Evolutionary conservation across 1,140 invertebrate genomes (phyloP), one percentile per base, ranked within the genome.

Genomic region (Dreissena rostriformis): DNA sequence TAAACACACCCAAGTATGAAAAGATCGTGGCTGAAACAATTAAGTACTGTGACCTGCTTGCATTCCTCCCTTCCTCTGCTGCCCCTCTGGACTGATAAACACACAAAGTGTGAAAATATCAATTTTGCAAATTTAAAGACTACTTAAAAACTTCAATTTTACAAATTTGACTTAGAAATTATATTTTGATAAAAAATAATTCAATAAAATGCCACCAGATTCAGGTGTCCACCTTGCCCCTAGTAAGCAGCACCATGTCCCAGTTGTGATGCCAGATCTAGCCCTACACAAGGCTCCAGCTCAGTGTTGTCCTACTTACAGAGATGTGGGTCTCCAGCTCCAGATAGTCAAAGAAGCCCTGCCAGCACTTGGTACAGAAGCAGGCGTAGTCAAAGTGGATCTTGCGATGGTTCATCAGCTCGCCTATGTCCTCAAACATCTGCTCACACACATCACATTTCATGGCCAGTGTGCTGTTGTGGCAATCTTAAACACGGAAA

Each of bases 401-500:
- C 28, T 77, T 78, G n/a, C 82, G 67, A 24, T 84, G 82, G 26
- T 84, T 74, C 82, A 84, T 84, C 4, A 84, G 67, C 39, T 26
- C 49, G 2, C 24, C 17, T 15, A 84, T 77, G 19, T 84, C 82
- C 15, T 4, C 7, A 53, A 77, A 84, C 57, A 74, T 84, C 28
- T 78, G 75, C 57, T 84, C 82, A 73, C 82, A 84, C 4, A 84
- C 57, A 28, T 84, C 82, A 78, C 82, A 84, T 55, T 84, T 84
- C 82, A 84, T 84, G 6, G 82, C 73, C 28, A 71, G 53, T 19
- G 76, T 74, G 29, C 15, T 70, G 39, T 84, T 72, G 55, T 84
- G 82, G 24, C 49, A 61, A 19, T 61, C 81, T 77, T 57, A 17
- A 80, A 80, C 39, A 39, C 39, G 8, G 39, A 8, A 39, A 39